Percentiles rank a stretch among this genome's conserved stretches.
Evolutionary conservation across 2,888 invertebrate species (phyloP).

Genomic region (Tetragonisca angustula): DNA sequence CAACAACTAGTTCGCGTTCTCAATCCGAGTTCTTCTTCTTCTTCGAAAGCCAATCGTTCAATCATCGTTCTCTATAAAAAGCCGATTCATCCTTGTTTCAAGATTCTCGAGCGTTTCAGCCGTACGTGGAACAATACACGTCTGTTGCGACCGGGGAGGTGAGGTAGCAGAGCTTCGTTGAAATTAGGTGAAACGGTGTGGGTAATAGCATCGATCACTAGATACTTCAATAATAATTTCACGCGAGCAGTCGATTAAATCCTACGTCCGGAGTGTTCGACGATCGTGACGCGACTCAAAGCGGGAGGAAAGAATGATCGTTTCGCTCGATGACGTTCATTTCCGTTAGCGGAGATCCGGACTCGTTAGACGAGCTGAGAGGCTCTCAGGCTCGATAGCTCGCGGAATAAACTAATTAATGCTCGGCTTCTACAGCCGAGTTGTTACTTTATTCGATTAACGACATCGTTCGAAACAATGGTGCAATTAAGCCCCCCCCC

Average conservation of each 20-base stretch:
- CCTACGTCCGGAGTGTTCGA: neutral
- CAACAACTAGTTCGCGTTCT: too few species aligned
- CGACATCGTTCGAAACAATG: slow-evolving; percentile 38
- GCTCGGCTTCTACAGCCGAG: slow-evolving; percentile 11
- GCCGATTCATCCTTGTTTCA: neutral
- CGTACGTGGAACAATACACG: neutral
- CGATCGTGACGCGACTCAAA: neutral
- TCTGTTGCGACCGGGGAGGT: neutral
- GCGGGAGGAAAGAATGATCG: neutral
- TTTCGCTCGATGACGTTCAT: neutral
- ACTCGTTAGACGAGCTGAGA: slow-evolving; percentile 13
- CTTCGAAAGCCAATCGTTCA: neutral
- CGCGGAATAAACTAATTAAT: slow-evolving; percentile 51
- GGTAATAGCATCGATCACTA: neutral
- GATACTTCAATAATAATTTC: neutral
- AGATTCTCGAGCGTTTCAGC: neutral
- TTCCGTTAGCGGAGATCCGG: slow-evolving; percentile 24
- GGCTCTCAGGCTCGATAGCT: slow-evolving; percentile 5
- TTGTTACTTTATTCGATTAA: slow-evolving; percentile 49
- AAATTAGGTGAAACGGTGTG: neutral
- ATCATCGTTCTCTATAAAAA: neutral
- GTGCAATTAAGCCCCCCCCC: slow-evolving; percentile 30
- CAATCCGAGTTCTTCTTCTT: neutral
- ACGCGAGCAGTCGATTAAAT: neutral
- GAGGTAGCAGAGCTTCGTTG: neutral